Evolutionary conservation across 1,140 invertebrate species (phyloP), one percentile per base, ranked within the genome.

Genomic region (Acromyrmex echinatior): DNA sequence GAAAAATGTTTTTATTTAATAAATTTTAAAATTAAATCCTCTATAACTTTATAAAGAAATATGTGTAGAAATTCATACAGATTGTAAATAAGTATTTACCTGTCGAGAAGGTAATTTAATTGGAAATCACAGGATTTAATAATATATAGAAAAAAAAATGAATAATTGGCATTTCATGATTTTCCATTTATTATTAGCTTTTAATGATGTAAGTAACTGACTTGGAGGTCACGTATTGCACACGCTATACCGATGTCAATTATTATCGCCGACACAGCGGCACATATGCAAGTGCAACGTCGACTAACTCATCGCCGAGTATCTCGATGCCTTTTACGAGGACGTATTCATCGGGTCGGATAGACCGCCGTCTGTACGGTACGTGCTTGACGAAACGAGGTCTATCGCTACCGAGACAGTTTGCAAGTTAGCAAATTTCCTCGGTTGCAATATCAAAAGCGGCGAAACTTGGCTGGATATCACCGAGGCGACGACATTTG

Each of bases 341-440:
- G 39, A 74, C 18, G 45, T 84, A 76, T 84, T 84, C 39, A 76
- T 84, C 70, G 80, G 7, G 68, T 18, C 12, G 80, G 70, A 76
- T 74, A 74, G 56, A 76, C 49, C 16, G 18, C 18, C 53, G 58
- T 51, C 66, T 70, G 66, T 56, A 74, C 56, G n/a, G 39, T 74
- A 63, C 56, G 21, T 73, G 39, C 53, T 82, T 73, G 56, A 82
- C 80, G 70, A 84, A 84, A 84, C 80, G 45, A 76, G 70, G 70
- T 76, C 70, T 84, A 84, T 62, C 68, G 71, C 45, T 3, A 14
- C 25, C 56, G 56, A 39, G 28, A 14, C 70, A 82, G 39, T 84
- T 76, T 74, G 53, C 80, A 84, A 84, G 70, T 76, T 76, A 76
- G 80, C 70, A 76, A 84, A 84, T 84, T 84, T 84, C 58, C 39